Base-by-base conservation (phyloP, 2,888 invertebrate species). In the Lasioglossum leucozonium region DNA sequence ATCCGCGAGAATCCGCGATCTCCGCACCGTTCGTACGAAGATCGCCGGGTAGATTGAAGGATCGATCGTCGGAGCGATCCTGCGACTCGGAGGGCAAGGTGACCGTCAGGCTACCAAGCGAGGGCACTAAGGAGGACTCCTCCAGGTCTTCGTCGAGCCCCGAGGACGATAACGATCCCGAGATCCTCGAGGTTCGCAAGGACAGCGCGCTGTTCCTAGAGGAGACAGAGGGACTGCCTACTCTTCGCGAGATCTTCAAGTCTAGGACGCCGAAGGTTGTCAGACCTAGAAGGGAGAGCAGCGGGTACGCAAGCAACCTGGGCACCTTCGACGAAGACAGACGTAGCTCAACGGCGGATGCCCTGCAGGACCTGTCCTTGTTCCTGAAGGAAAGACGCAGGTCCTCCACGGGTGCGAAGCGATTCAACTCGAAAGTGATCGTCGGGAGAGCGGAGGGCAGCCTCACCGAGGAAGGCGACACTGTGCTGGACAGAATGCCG, bases 241-340 rank as follows among this genome's bases (percentile, higher is more conserved):
- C 81, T 5, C 77, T 91, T 0, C 85, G 88, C 10, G 91, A 92
- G 8, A 86, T 85, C 34, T 40, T 88, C 0, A 85, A 58, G 40
- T 82, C 85, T 1, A 82, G 90, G 13, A 55, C 82, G 5, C 78
- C 88, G 0, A 88, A 74, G 67, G 82, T 89, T n/a, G 71, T 87
- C 34, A 86, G 90, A 67, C 90, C 93, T 0, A 87, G 94, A 62
- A 91, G 94, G 40, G 94, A 93, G 83, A 94, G 94, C 79, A 93
- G 94, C 79, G 94, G 94, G 3, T 94, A 94, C 87, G 93, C 91
- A 34, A 94, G 94, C 79, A 93, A 91, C 34, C 82, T 93, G 40
- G 92, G 92, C 4, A 94, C 94, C 4, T 93, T 94, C 80, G 94
- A 94, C 89, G 94, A 94, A 72, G 94, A 94, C 51, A 85, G 93